Evolutionary conservation across 2,888 invertebrate genomes (phyloP).

Genomic region (Agriopis aurantiaria): DNA sequence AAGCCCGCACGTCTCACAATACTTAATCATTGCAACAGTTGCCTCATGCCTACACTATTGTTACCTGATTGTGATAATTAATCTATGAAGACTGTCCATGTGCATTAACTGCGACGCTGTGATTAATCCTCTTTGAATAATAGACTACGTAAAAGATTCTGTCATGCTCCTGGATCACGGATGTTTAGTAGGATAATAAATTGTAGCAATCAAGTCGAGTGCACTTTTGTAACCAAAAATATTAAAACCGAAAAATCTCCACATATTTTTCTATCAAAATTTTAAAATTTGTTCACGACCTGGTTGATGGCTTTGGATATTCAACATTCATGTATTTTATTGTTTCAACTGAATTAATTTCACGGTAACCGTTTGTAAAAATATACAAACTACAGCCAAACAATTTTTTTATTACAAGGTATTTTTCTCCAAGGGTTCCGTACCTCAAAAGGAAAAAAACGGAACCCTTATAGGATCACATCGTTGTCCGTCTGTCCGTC

Average conservation of each 20-base stretch:
- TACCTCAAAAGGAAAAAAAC: no score
- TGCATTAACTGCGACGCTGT: constrained; percentile 16
- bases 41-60: constrained; percentile 13
- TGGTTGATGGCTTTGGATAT: constrained; percentile 1
- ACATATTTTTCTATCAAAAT: constrained; percentile 18
- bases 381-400: background rate
- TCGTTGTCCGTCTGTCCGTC: no score
- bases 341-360: constrained; percentile 7
- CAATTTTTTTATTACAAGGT: no score
- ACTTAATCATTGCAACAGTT: constrained; percentile 33
- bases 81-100: constrained; percentile 19
- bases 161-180: constrained; percentile 4
- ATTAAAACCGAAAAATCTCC: constrained; percentile 10
- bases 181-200: constrained; percentile 9
- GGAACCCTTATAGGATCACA: no score
- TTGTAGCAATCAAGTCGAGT: constrained; percentile 11
- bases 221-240: constrained; percentile 11
- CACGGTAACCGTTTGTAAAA: background rate
- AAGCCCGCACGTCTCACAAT: constrained; percentile 31
- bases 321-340: background rate
- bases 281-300: background rate
- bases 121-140: constrained; percentile 20
- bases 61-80: constrained; percentile 29
- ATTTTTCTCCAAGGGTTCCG: no score
- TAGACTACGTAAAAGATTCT: background rate